Conservation (phyloP, 2,797 vertebrate species). For the Xyrichtys novacula region DNA sequence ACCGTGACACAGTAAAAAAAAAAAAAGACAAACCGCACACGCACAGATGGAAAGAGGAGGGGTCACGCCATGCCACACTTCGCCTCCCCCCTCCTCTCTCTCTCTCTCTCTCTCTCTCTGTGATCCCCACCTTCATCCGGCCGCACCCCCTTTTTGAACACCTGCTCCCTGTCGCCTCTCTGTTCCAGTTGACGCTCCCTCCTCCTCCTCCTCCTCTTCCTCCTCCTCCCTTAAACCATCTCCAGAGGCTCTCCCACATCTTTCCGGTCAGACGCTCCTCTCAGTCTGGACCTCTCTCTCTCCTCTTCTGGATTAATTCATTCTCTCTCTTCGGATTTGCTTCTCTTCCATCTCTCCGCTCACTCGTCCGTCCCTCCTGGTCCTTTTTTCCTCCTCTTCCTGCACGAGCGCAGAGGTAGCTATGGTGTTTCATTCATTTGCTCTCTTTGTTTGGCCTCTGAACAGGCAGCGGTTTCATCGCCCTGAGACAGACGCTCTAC, state of each 20-base stretch:
- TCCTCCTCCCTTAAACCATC: slow-evolving; percentile 21
- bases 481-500: background rate
- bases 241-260: slow-evolving; percentile 42
- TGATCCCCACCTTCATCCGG: slow-evolving; percentile 38
- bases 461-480: slow-evolving; percentile 22
- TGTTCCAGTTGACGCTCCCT: background rate
- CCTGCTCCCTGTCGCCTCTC: slow-evolving; percentile 66
- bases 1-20: slow-evolving; percentile 15
- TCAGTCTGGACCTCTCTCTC: slow-evolving; percentile 22
- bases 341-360: background rate
- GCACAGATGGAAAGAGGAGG: slow-evolving; percentile 4
- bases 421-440: slow-evolving; percentile 26
- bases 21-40: background rate
- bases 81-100: slow-evolving; percentile 6
- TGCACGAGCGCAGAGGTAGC: slow-evolving; percentile 63
- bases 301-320: slow-evolving; percentile 21
- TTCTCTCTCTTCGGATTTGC: background rate
- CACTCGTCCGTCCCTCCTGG: slow-evolving; percentile 21
- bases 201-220: slow-evolving; percentile 16
- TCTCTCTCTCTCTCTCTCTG: background rate
- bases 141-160: slow-evolving; percentile 48
- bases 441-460: slow-evolving; percentile 44
- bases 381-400: background rate
- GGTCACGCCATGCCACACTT: slow-evolving; percentile 32
- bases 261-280: slow-evolving; percentile 12